Evolutionary conservation across 2,797 vertebrate species (phyloP).

Genomic region (Brotula barbata): DNA sequence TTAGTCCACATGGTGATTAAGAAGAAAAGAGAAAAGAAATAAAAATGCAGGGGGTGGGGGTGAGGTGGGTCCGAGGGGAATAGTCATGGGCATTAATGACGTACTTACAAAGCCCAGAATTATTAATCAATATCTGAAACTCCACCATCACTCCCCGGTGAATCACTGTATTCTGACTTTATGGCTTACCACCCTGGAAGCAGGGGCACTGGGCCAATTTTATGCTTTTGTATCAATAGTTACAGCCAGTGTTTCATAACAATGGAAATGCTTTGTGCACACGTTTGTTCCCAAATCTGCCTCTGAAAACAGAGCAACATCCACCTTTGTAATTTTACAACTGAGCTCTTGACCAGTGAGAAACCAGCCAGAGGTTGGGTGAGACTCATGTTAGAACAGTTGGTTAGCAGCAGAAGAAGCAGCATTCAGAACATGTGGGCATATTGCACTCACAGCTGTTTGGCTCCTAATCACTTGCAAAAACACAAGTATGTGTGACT

Average conservation of each 20-base stretch:
- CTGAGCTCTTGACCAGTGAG: conserved; percentile 27
- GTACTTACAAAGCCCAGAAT: conserved; percentile 24
- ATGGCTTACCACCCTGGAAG: conserved; percentile 33
- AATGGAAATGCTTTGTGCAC: background rate
- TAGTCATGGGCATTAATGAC: conserved; percentile 40
- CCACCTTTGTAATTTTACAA: background rate
- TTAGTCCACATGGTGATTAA: conserved; percentile 38
- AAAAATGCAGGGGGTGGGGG: conserved; percentile 7
- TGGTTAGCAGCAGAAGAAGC: conserved; percentile 53
- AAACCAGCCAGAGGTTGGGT: conserved; percentile 34
- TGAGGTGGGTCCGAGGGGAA: conserved; percentile 38
- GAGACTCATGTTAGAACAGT: conserved; percentile 63
- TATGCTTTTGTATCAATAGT: conserved; percentile 23
- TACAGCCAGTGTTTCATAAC: conserved; percentile 1
- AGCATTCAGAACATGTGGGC: conserved; percentile 60
- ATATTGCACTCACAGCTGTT: conserved; percentile 67
- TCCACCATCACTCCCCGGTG: conserved; percentile 1
- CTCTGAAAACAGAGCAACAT: conserved; percentile 3
- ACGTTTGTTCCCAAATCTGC: conserved; percentile 5
- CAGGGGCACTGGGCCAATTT: conserved; percentile 10
- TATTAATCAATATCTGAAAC: conserved; percentile 48
- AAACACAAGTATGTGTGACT: conserved; percentile 43
- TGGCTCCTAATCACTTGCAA: conserved; percentile 61
- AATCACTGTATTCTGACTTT: conserved; percentile 23
- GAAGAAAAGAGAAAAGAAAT: conserved; percentile 29